These are phyloP conservation scores for Poliocrania exsul DNA, from an alignment of 2,797 vertebrate species.

Conservation along the genomic window DNA sequence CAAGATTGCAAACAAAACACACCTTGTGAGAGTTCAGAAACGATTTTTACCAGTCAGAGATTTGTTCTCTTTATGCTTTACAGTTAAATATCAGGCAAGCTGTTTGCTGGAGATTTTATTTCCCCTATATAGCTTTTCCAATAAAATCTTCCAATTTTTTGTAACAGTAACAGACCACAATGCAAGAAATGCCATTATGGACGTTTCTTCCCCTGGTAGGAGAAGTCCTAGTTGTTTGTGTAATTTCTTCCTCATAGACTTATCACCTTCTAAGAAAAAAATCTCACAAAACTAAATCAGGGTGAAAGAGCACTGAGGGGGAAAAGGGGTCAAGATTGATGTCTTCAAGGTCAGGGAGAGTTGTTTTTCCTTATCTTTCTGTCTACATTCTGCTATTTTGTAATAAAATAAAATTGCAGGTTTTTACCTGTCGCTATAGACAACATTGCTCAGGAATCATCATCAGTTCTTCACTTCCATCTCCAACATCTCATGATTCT, in stretches of 20 bases:
- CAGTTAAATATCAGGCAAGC: neutral
- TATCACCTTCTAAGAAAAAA: neutral
- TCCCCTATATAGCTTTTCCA: neutral
- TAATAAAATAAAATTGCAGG: neutral
- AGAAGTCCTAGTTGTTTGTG: neutral
- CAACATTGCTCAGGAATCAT: neutral
- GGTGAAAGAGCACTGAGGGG: neutral
- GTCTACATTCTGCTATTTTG: neutral
- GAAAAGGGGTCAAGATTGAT: neutral
- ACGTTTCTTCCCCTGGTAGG: neutral
- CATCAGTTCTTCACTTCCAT: neutral
- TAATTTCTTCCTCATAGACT: neutral
- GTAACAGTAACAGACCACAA: neutral
- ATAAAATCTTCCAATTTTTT: conserved; percentile 1
- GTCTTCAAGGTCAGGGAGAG: neutral
- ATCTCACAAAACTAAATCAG: neutral
- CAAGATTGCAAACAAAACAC: conserved; percentile 12
- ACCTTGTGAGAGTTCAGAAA: conserved; percentile 11
- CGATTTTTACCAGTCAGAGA: neutral
- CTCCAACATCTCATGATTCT: neutral
- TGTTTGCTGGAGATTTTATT: neutral
- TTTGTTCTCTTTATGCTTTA: neutral
- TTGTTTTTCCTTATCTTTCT: neutral
- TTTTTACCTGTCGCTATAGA: neutral
- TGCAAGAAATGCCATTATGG: neutral